Percentiles rank a stretch among this genome's conserved stretches.
These are phyloP conservation scores for Caenorhabditis tropicalis DNA, from an alignment of 1,140 invertebrate genomes.

Conservation along the genomic window DNA sequence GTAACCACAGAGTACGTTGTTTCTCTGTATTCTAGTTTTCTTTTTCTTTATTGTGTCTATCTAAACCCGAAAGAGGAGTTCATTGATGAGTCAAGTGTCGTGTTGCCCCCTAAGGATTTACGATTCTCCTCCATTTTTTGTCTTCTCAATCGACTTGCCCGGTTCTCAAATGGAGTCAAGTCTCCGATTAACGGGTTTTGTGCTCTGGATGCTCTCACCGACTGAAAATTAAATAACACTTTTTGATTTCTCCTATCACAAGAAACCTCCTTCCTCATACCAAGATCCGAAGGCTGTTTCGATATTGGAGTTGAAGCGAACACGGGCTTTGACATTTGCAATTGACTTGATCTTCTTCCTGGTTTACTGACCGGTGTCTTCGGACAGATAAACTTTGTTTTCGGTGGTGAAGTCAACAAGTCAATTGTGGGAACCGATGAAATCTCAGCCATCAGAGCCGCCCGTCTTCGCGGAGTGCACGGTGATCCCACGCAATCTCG, in stretches of 20 bases:
- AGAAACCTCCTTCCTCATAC: too few relatives aligned
- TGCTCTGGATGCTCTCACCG: not conserved
- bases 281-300: too few relatives aligned
- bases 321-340: not conserved
- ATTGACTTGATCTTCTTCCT: not conserved
- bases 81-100: not conserved
- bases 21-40: not conserved
- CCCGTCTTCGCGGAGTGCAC: not conserved
- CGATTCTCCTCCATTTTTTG: not conserved
- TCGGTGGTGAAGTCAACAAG: not conserved
- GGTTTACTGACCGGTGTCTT: not conserved
- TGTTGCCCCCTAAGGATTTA: not conserved
- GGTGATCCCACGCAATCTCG: not conserved
- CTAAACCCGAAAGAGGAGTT: not conserved
- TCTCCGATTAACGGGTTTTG: not conserved
- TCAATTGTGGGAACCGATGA: not conserved
- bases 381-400: not conserved
- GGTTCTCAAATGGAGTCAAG: not conserved
- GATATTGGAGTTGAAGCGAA: not conserved
- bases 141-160: not conserved
- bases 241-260: too few relatives aligned
- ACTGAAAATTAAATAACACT: not conserved
- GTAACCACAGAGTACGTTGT: not conserved
- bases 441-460: not conserved
- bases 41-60: not conserved